Evolutionary conservation across 2,113 vertebrate species (phyloP).

Genomic region (Leptobrachium leishanense): DNA sequence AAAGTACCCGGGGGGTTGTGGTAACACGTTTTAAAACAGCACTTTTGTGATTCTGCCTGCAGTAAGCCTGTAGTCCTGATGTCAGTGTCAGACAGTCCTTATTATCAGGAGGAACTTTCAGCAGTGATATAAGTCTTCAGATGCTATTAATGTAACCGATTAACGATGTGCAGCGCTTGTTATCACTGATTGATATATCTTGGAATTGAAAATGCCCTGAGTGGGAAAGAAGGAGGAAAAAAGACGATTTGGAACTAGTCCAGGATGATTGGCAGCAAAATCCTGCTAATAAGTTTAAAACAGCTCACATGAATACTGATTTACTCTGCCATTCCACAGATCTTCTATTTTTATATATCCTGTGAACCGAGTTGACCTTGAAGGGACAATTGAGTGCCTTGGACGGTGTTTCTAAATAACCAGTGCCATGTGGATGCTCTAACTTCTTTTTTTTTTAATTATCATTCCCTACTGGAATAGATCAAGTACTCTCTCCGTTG

Average conservation of each 20-base stretch:
- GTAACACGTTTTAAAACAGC: background rate
- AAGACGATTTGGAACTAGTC: background rate
- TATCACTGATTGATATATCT: background rate
- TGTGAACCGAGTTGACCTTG: background rate
- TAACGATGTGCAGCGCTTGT: background rate
- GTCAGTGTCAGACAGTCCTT: background rate
- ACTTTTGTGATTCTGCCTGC: background rate
- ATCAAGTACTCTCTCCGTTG: too few species aligned
- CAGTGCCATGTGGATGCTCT: background rate
- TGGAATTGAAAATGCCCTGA: background rate
- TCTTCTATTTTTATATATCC: background rate
- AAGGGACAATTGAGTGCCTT: background rate
- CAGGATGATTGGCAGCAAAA: background rate
- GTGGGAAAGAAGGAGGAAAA: background rate
- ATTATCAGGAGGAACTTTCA: background rate
- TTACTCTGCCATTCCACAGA: background rate
- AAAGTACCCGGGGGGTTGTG: background rate
- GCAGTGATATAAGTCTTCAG: background rate
- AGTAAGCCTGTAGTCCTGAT: background rate
- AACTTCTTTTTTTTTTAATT: background rate
- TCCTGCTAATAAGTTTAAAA: background rate
- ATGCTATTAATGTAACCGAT: background rate
- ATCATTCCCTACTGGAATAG: too few species aligned
- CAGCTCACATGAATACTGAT: background rate
- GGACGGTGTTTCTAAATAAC: background rate